Evolutionary conservation across 1,140 invertebrate genomes (phyloP), one percentile per base, ranked within the genome.

Genomic region (Babylonia areolata): DNA sequence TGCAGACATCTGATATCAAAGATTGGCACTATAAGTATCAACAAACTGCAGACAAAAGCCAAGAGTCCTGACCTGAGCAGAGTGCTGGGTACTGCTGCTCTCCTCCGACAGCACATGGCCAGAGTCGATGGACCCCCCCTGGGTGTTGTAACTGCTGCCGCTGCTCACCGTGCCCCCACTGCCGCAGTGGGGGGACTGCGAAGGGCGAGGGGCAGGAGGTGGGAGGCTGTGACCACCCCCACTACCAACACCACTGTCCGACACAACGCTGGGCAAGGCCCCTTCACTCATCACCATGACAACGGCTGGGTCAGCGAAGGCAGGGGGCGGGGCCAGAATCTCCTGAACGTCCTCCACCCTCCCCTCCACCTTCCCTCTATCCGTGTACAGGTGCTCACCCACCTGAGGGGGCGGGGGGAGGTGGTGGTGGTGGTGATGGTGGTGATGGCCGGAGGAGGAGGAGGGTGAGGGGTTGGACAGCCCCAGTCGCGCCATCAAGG

Each of bases 361-460:
- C 6, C 37, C 2, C 17, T 28, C 78, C 3, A 64, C 81, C 15
- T 82, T 54, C 23, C 64, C 46, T 37, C 82, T 64, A 33, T 84
- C 82, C 12, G 82, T 75, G 64, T 84, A 84, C 23, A 84, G 20
- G 37, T 82, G 81, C 54, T 82, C 58, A 3, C 31, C 20, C n/a
- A n/a, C 20, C n/a, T 35, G 82, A 6, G n/a, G 12, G 35, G 82
- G 40, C 6, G 58, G 9, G 20, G 39, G 35, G 15, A 84, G 69
- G 39, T 84, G 58, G 69, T 84, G 82, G n/a, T n/a, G n/a, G n/a
- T n/a, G n/a, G n/a, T n/a, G n/a, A n/a, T n/a, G n/a, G n/a, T n/a
- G n/a, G n/a, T n/a, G n/a, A n/a, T n/a, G n/a, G n/a, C n/a, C n/a
- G n/a, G n/a, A n/a, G n/a, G 17, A 64, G 15, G 58, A 23, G 58